Evolutionary conservation across 2,113 vertebrate genomes (phyloP).

Genomic region (Vanacampus margaritifer): DNA sequence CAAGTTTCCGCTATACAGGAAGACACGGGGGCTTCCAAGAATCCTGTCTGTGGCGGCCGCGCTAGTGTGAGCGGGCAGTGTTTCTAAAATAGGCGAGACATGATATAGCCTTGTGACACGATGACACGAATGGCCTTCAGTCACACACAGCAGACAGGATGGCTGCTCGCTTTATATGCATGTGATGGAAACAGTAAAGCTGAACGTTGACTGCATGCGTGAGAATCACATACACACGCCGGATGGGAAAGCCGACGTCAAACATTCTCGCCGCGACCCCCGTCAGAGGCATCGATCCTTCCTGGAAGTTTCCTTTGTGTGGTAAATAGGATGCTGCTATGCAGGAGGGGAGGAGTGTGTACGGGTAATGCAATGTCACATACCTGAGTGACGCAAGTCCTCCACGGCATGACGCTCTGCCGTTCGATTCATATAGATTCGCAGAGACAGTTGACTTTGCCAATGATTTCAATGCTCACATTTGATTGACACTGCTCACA

Average conservation of each 20-base stretch:
- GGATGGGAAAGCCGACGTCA: not conserved
- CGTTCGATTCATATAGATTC: conserved; percentile 8
- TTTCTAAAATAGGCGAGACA: conserved; percentile 42
- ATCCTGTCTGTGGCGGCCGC: conserved; percentile 12
- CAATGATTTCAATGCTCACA: not conserved
- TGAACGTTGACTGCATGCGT: not conserved
- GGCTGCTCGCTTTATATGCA: not conserved
- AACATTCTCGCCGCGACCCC: conserved; percentile 22
- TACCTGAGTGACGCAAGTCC: not conserved
- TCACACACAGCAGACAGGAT: not conserved
- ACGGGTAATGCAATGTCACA: not conserved
- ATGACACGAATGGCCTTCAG: conserved; percentile 1
- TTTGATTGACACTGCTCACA: not conserved
- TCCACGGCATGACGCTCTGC: not conserved
- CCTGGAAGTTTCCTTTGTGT: conserved; percentile 43
- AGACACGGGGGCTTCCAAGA: conserved; percentile 15
- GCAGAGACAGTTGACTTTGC: conserved; percentile 9
- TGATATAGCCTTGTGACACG: conserved; percentile 22
- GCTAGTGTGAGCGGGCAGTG: conserved; percentile 33
- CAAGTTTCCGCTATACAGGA: conserved; percentile 20
- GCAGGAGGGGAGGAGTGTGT: not conserved
- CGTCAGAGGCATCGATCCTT: conserved; percentile 40
- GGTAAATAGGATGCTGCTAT: conserved; percentile 17
- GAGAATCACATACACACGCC: not conserved
- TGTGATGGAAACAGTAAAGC: not conserved